phyloP scores from a whole-genome alignment of 2,113 vertebrate species.

The Leptodactylus fuscus region DNA sequence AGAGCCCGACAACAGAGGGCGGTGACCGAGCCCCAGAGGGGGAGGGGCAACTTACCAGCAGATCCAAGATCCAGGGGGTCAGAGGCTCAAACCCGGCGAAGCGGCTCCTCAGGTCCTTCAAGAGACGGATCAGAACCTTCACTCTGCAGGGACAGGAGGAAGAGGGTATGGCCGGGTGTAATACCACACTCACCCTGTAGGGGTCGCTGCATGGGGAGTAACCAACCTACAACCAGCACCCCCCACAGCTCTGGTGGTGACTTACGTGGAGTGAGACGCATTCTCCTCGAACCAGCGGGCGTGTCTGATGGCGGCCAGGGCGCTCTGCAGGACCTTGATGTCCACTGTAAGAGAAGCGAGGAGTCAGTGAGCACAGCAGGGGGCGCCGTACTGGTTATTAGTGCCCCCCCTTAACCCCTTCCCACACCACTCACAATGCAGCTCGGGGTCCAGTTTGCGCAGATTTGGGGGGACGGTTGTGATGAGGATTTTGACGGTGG shows the following conservation, averaged over 20 bases:
- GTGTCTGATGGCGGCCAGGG: conserved; percentile 93
- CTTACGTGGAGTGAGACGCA: conserved; percentile 97
- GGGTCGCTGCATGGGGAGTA: no score
- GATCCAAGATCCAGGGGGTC: conserved; percentile 95
- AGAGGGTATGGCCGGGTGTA: neutral
- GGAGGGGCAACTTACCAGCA: conserved; percentile 82
- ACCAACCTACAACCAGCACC: no score
- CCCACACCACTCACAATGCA: conserved; percentile 90
- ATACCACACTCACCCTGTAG: no score
- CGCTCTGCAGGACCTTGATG: conserved; percentile 96
- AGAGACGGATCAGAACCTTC: conserved; percentile 92
- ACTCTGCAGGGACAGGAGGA: conserved; percentile 75
- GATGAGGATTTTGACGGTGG: conserved; percentile 96
- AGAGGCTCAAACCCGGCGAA: conserved; percentile 95
- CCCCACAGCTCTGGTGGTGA: neutral
- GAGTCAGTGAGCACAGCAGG: neutral
- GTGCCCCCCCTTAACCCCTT: no score
- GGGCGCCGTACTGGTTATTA: no score
- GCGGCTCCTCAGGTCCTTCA: conserved; percentile 90
- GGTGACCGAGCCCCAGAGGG: no score
- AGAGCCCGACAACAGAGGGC: neutral
- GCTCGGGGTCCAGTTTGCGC: conserved; percentile 92
- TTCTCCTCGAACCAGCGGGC: conserved; percentile 99
- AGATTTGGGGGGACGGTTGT: conserved; percentile 96
- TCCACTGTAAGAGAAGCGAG: conserved; percentile 81